Evolutionary conservation across 2,113 vertebrate species (phyloP).

Genomic region (Echinops telfairi): DNA sequence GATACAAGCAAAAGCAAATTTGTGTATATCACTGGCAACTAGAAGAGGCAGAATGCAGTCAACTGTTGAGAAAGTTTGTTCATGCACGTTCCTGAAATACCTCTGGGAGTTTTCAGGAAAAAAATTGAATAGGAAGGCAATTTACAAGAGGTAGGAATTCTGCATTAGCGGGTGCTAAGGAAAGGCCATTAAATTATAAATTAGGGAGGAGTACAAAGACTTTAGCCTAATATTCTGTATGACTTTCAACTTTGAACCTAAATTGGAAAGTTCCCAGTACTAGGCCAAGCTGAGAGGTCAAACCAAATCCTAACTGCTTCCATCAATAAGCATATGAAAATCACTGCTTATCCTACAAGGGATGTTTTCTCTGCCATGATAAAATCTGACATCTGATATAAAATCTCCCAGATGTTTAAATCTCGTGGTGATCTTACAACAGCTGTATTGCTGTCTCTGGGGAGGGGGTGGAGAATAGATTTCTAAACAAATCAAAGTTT

Average conservation of each 20-base stretch:
- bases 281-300: neutral
- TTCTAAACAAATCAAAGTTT: constrained; percentile 57
- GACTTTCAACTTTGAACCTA: constrained; percentile 39
- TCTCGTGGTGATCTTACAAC: constrained; percentile 23
- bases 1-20: neutral
- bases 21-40: neutral
- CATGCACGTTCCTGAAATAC: neutral
- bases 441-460: neutral
- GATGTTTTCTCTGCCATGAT: neutral
- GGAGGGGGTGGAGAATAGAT: neutral
- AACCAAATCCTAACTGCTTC: constrained; percentile 8
- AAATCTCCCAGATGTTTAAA: constrained; percentile 53
- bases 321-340: constrained; percentile 8
- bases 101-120: neutral
- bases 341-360: neutral
- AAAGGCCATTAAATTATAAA: neutral
- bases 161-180: neutral
- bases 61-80: constrained; percentile 29
- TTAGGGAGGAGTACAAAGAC: too few species aligned
- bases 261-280: neutral
- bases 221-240: neutral
- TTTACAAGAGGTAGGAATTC: neutral
- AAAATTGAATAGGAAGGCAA: neutral
- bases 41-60: neutral
- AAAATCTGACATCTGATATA: constrained; percentile 13